Evolutionary conservation across 2,797 vertebrate species (phyloP).

Genomic region (Zonotrichia albicollis): DNA sequence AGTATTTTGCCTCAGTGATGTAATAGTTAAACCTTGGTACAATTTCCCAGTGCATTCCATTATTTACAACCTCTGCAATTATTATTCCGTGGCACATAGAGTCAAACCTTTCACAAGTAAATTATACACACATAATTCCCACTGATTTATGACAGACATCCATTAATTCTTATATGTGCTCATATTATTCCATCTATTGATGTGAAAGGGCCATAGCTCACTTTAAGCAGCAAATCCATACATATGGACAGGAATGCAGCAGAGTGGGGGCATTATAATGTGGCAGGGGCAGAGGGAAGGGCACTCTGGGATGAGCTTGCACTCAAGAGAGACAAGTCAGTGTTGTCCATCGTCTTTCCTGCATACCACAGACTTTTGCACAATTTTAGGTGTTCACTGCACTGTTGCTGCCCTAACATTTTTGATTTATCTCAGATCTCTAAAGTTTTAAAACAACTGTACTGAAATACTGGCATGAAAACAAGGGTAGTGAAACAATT

Average conservation of each 20-base stretch:
- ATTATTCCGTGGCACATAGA: neutral
- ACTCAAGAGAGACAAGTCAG: neutral
- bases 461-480: neutral
- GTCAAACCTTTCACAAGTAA: neutral
- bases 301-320: accelerated
- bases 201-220: neutral
- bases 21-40: neutral
- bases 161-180: neutral
- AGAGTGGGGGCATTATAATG: accelerated
- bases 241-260: neutral
- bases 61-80: neutral
- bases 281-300: neutral
- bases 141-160: neutral
- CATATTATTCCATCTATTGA: neutral
- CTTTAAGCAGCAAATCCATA: slow-evolving; percentile 1
- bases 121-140: neutral
- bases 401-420: neutral
- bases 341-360: accelerated
- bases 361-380: neutral
- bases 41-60: neutral
- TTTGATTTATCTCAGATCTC: neutral
- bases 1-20: neutral
- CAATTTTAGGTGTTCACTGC: neutral
- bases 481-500: neutral
- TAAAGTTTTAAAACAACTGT: neutral